These are phyloP conservation scores for Acrocyrtus sp. DNA, from an alignment of 2,888 invertebrate species.

Conservation along the genomic window DNA sequence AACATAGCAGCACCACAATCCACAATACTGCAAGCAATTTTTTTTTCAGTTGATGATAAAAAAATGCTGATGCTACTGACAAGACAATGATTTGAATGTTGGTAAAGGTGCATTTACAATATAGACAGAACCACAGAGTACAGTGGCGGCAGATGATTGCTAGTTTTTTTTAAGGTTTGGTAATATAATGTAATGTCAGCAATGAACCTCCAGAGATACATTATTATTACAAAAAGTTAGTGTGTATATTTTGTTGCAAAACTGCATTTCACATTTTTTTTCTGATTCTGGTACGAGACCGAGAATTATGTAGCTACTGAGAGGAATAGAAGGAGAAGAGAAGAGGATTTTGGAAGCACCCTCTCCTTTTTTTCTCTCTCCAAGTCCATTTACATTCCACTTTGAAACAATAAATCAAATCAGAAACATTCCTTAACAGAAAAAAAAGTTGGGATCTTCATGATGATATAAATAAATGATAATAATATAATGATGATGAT, in stretches of 20 bases:
- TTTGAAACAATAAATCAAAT: slow-evolving; percentile 9
- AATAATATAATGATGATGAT: neutral
- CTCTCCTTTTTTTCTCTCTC: neutral
- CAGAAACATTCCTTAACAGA: neutral
- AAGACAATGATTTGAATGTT: neutral
- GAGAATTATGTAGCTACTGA: neutral
- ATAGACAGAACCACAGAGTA: too few relatives aligned
- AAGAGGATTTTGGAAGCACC: neutral
- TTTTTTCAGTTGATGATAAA: neutral
- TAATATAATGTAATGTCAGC: neutral
- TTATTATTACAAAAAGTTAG: neutral
- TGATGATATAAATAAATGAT: neutral
- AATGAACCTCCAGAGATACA: neutral
- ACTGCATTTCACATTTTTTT: neutral
- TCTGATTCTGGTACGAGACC: neutral
- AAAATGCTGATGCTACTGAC: neutral
- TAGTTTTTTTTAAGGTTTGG: neutral
- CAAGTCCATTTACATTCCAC: slow-evolving; percentile 6
- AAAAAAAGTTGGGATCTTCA: neutral
- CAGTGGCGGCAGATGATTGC: slow-evolving; percentile 22
- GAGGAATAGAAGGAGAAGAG: neutral
- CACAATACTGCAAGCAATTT: neutral
- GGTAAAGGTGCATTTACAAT: slow-evolving; percentile 1
- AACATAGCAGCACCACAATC: neutral
- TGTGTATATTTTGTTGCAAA: neutral